phyloP scores from a whole-genome alignment of 1,140 invertebrate genomes.

The Galendromus occidentalis region DNA sequence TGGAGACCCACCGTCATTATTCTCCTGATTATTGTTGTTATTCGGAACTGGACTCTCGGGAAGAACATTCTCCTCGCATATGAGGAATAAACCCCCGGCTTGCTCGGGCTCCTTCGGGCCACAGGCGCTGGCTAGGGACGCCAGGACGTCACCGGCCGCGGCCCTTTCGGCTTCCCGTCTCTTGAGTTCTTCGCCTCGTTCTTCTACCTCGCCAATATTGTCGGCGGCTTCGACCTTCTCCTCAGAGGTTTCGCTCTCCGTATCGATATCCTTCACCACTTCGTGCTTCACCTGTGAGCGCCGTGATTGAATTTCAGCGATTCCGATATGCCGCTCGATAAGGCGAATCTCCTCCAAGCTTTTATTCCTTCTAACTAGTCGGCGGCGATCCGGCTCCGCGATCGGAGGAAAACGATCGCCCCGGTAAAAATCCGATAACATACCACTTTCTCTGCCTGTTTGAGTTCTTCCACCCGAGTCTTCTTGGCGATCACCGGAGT shows the following conservation, averaged over 20 bases:
- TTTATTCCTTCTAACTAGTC: too few relatives aligned
- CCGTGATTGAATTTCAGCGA: too few relatives aligned
- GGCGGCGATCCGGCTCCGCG: too few relatives aligned
- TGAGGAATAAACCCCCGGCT: slow-evolving; percentile 28
- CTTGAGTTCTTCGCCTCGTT: slow-evolving; percentile 5
- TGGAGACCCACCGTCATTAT: neutral
- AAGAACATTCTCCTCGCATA: slow-evolving; percentile 65
- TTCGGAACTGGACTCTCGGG: slow-evolving; percentile 18
- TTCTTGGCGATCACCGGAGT: neutral
- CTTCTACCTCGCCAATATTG: neutral
- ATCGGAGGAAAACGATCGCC: too few relatives aligned
- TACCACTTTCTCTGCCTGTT: too few relatives aligned
- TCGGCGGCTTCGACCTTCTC: neutral
- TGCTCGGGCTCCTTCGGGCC: slow-evolving; percentile 16
- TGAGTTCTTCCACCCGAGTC: neutral
- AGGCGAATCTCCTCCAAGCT: too few relatives aligned
- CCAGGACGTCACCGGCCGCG: neutral
- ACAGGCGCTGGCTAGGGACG: slow-evolving; percentile 10
- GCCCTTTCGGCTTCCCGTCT: neutral
- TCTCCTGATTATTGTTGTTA: neutral
- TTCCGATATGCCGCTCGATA: too few relatives aligned
- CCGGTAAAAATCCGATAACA: too few relatives aligned
- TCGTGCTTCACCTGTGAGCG: neutral
- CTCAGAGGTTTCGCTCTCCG: slow-evolving; percentile 1
- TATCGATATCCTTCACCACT: slow-evolving; percentile 12